These are phyloP conservation scores for Phrixothrix hirtus DNA, from an alignment of 2,888 invertebrate genomes.

Conservation along the genomic window DNA sequence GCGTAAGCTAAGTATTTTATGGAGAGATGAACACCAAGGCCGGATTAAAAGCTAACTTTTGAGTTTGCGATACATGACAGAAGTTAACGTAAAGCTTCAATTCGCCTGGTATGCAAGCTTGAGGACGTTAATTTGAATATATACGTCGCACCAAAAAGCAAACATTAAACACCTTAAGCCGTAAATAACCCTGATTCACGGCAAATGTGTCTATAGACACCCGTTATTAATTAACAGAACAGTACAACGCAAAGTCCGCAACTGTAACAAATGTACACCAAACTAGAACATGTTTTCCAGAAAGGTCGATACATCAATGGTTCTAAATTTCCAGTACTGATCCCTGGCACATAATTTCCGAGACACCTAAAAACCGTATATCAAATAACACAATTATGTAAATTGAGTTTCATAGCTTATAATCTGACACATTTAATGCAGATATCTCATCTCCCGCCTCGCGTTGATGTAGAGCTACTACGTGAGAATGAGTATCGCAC, in stretches of 20 bases:
- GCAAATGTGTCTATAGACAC: slow-evolving; percentile 45
- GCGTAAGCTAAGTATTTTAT: slow-evolving; percentile 17
- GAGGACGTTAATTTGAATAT: slow-evolving; percentile 21
- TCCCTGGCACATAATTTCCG: slow-evolving; percentile 34
- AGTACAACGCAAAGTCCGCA: slow-evolving; percentile 38
- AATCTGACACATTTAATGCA: slow-evolving; percentile 51
- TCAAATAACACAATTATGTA: slow-evolving; percentile 45
- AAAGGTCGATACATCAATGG: slow-evolving; percentile 32
- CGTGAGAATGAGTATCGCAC: slow-evolving; percentile 42
- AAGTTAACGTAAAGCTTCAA: slow-evolving; percentile 17
- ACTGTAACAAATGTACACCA: slow-evolving; percentile 39
- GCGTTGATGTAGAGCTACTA: slow-evolving; percentile 42
- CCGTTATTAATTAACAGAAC: slow-evolving; percentile 50
- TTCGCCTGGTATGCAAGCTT: slow-evolving; percentile 22
- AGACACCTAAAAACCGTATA: slow-evolving; percentile 35
- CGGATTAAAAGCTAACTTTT: slow-evolving; percentile 20
- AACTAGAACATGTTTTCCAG: slow-evolving; percentile 38
- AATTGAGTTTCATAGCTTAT: slow-evolving; percentile 49
- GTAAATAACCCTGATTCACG: slow-evolving; percentile 51
- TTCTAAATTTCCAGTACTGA: slow-evolving; percentile 17
- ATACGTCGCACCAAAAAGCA: slow-evolving; percentile 25
- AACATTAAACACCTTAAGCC: slow-evolving; percentile 41
- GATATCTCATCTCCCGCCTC: slow-evolving; percentile 41
- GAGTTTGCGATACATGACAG: slow-evolving; percentile 14
- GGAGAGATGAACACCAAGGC: slow-evolving; percentile 15